Percentiles rank a stretch among this genome's conserved stretches.
Evolutionary conservation across 2,888 invertebrate genomes (phyloP).

Genomic region (Tiphia femorata): DNA sequence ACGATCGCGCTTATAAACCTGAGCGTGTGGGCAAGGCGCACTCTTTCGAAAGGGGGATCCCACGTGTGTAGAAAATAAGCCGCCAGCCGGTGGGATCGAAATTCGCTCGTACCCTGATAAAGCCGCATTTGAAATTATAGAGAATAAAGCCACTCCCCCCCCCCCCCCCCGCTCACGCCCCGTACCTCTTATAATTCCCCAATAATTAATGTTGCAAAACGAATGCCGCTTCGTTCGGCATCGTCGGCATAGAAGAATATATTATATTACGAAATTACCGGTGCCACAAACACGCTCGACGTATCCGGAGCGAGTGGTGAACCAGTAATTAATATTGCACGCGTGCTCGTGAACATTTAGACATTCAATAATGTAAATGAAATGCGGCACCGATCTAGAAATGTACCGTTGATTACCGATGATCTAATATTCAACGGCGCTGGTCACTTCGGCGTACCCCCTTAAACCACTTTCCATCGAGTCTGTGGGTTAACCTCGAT

Average conservation of each 20-base stretch:
- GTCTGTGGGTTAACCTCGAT: too few species aligned
- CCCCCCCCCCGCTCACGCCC: not conserved
- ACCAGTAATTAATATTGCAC: not conserved
- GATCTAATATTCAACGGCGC: not conserved
- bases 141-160: too few species aligned
- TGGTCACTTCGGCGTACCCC: too few species aligned
- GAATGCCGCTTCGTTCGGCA: too few species aligned
- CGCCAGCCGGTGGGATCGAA: too few species aligned
- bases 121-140: too few species aligned
- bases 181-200: not conserved
- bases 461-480: too few species aligned
- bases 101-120: too few species aligned
- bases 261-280: not conserved
- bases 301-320: not conserved
- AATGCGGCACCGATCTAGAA: not conserved
- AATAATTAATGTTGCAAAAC: not conserved
- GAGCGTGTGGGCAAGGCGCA: too few species aligned
- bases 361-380: not conserved
- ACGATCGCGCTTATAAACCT: slow-evolving; percentile 14
- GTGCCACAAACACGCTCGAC: not conserved
- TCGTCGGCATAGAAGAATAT: not conserved
- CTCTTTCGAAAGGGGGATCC: too few species aligned
- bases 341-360: not conserved
- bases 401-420: not conserved
- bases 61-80: too few species aligned